Conservation (phyloP, 2,888 invertebrate genomes). For the Pristionchus exspectatus region DNA sequence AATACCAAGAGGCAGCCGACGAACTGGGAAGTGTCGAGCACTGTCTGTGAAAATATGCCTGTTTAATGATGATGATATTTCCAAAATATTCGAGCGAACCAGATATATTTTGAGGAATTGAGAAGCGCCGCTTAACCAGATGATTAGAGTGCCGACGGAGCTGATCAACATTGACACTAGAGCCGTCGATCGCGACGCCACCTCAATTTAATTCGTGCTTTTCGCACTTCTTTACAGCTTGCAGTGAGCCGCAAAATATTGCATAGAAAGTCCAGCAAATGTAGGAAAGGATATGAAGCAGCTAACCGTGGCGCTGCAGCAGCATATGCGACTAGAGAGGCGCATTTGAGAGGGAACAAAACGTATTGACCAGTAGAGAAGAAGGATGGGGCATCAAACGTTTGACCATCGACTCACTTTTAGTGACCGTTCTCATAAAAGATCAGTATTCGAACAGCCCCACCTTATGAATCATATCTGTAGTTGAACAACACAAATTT, state of each 20-base stretch:
- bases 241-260: too few species aligned
- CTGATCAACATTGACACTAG: not conserved
- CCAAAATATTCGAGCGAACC: not conserved
- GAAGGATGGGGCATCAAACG: not conserved
- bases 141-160: not conserved
- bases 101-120: not conserved
- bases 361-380: not conserved
- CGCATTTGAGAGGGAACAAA: not conserved
- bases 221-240: too few species aligned
- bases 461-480: not conserved
- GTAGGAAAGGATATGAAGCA: too few species aligned
- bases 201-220: not conserved
- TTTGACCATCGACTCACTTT: not conserved
- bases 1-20: not conserved
- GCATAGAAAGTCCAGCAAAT: too few species aligned
- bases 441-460: not conserved
- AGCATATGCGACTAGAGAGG: not conserved
- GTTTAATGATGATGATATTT: too few species aligned
- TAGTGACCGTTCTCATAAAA: not conserved
- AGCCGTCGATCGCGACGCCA: not conserved
- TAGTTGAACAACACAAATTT: not conserved
- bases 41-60: not conserved
- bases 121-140: not conserved
- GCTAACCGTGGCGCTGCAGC: slow-evolving; percentile 13
- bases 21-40: not conserved